Percentiles rank a stretch among this genome's conserved stretches.
These are phyloP conservation scores for Ophioninae sp. DNA, from an alignment of 2,888 invertebrate species.

Conservation along the genomic window DNA sequence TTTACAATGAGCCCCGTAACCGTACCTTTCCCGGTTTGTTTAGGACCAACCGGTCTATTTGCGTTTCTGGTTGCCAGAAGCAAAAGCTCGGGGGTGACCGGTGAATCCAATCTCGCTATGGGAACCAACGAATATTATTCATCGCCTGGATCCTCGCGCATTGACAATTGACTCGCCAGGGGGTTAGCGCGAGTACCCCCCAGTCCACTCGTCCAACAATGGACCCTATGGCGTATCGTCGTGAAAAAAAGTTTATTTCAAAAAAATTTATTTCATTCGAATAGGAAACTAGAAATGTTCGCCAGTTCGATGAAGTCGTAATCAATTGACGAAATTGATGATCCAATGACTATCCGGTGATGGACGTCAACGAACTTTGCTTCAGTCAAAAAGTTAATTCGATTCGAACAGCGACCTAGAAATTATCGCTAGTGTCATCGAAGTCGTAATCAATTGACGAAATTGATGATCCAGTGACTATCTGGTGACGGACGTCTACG, in stretches of 20 bases:
- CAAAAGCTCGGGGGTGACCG: neutral
- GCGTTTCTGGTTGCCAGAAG: neutral
- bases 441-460: too few relatives aligned
- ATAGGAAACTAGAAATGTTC: neutral
- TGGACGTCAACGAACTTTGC: too few relatives aligned
- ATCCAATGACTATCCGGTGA: too few relatives aligned
- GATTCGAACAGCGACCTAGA: too few relatives aligned
- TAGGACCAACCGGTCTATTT: constrained; percentile 15
- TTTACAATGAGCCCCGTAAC: constrained; percentile 8
- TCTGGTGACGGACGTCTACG: too few relatives aligned
- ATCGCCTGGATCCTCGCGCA: constrained; percentile 18
- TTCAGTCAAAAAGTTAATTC: too few relatives aligned
- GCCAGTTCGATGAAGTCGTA: too few relatives aligned
- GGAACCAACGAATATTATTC: constrained; percentile 19
- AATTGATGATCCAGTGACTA: too few relatives aligned
- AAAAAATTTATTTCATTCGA: too few relatives aligned
- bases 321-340: too few relatives aligned
- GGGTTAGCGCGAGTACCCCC: neutral
- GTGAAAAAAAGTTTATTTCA: too few relatives aligned
- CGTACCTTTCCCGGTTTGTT: constrained; percentile 8
- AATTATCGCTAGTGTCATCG: too few relatives aligned
- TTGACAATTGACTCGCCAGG: constrained; percentile 5
- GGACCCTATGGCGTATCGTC: neutral
- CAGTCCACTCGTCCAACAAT: neutral
- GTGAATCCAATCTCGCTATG: neutral